Conservation (phyloP, 2,797 vertebrate genomes). For the Sebastes cheni region DNA sequence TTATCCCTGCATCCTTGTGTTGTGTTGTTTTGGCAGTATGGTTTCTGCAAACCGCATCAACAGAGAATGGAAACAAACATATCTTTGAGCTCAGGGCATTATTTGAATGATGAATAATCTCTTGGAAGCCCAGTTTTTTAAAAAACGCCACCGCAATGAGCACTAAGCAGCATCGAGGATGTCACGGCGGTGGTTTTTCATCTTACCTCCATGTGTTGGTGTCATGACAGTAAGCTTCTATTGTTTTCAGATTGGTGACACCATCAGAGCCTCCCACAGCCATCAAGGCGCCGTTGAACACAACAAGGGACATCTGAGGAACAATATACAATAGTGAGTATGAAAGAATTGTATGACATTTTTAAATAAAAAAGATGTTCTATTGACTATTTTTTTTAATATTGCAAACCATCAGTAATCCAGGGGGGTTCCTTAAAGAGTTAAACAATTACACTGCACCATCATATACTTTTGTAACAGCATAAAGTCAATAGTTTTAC, state of each 20-base stretch:
- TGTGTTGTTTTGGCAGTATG: neutral
- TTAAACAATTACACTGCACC: neutral
- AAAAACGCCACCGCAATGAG: neutral
- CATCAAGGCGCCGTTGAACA: conserved; percentile 70
- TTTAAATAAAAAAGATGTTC: neutral
- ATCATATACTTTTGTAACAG: neutral
- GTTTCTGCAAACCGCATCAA: conserved; percentile 2
- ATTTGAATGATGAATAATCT: neutral
- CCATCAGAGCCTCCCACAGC: conserved; percentile 77
- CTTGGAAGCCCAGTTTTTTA: neutral
- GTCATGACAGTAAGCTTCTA: conserved; percentile 74
- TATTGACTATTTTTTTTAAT: neutral
- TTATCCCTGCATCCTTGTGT: neutral
- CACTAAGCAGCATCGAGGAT: neutral
- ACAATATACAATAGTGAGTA: neutral
- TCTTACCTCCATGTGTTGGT: conserved; percentile 75
- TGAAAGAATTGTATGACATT: neutral
- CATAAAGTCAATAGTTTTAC: neutral
- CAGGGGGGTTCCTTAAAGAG: neutral
- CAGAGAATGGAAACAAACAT: neutral
- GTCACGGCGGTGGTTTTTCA: neutral
- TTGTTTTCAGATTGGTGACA: conserved; percentile 67
- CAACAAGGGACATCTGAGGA: conserved; percentile 67
- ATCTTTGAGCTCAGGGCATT: neutral
- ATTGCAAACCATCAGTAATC: neutral